Conservation (phyloP, 1,140 invertebrate genomes). For the Cylas formicarius region DNA sequence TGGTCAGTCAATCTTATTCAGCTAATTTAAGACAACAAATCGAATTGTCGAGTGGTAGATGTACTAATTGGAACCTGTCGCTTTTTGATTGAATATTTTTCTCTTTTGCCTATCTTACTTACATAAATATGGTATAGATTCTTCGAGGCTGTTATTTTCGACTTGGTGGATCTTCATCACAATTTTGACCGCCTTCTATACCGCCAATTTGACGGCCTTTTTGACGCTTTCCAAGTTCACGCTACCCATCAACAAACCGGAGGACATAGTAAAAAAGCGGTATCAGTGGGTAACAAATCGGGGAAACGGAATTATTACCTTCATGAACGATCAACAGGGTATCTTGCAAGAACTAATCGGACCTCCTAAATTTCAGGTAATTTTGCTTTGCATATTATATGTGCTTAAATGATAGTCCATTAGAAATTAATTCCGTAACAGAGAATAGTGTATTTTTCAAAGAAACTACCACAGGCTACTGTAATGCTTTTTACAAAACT, state of each 20-base stretch:
- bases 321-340: slow-evolving; percentile 6
- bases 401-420: too few relatives aligned
- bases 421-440: too few relatives aligned
- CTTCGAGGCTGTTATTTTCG: slow-evolving; percentile 72
- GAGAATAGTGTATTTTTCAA: too few relatives aligned
- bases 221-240: slow-evolving; percentile 77
- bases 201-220: slow-evolving; percentile 84
- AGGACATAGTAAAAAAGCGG: slow-evolving; percentile 59
- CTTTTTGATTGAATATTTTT: too few relatives aligned
- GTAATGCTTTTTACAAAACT: background rate
- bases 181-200: slow-evolving; percentile 84
- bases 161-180: slow-evolving; percentile 90
- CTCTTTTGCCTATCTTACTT: too few relatives aligned
- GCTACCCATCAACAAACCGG: slow-evolving; percentile 60
- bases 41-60: too few relatives aligned
- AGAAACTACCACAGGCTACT: too few relatives aligned
- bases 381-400: background rate
- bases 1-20: too few relatives aligned
- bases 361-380: slow-evolving; percentile 10
- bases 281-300: slow-evolving; percentile 60
- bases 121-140: slow-evolving; percentile 58
- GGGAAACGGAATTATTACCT: slow-evolving; percentile 47
- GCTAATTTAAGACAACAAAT: too few relatives aligned
- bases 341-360: slow-evolving; percentile 10
- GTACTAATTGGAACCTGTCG: too few relatives aligned